phyloP scores from a whole-genome alignment of 2,113 vertebrate genomes.

The Meriones unguiculatus region DNA sequence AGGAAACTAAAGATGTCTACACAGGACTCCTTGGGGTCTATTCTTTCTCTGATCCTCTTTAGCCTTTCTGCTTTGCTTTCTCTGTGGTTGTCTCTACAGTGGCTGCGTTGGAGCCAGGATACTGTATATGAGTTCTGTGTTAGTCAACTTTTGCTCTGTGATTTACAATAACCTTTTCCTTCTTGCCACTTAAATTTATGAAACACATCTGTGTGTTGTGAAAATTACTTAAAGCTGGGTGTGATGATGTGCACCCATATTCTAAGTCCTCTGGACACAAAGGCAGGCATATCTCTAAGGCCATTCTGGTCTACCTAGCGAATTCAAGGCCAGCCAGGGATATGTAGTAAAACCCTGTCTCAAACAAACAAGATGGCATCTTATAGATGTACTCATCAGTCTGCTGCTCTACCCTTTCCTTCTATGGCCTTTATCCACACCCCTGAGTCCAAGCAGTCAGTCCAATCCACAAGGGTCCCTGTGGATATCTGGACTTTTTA shows the following conservation, averaged over 20 bases:
- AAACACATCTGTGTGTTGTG: neutral
- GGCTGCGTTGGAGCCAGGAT: neutral
- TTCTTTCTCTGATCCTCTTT: neutral
- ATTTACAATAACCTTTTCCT: neutral
- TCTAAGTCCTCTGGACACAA: neutral
- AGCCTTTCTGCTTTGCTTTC: neutral
- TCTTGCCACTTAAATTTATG: neutral
- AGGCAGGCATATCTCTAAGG: neutral
- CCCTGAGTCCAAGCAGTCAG: neutral
- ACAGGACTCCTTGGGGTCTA: neutral
- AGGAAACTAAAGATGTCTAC: neutral
- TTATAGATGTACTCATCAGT: neutral
- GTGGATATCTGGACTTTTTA: neutral
- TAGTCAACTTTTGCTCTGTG: neutral
- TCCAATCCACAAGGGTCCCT: neutral
- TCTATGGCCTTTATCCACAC: neutral
- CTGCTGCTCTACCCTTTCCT: neutral
- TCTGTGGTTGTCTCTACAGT: neutral
- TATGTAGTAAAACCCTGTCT: neutral
- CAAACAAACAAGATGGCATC: neutral
- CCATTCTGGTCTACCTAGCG: neutral
- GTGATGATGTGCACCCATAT: neutral
- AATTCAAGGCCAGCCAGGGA: neutral
- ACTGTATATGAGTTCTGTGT: neutral
- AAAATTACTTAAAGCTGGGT: neutral